These are phyloP conservation scores for Melanotus villosus DNA, from an alignment of 2,888 invertebrate species.

Conservation along the genomic window DNA sequence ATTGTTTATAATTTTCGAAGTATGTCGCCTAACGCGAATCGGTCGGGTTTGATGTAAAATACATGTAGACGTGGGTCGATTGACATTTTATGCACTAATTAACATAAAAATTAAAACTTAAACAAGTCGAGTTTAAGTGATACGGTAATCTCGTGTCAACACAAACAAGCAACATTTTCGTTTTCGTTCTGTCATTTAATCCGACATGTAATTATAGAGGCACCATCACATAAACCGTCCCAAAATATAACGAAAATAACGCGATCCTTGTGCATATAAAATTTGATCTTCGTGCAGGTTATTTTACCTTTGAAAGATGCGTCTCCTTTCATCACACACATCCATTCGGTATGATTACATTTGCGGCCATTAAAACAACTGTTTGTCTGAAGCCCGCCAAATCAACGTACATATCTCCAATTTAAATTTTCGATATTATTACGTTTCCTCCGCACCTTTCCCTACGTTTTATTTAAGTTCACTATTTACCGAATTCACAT, in stretches of 20 bases:
- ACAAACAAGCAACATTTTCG: slow-evolving; percentile 41
- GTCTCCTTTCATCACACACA: slow-evolving; percentile 59
- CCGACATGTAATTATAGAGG: neutral
- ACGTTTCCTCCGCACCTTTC: neutral
- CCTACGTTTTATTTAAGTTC: neutral
- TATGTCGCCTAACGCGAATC: no score
- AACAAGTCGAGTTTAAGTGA: neutral
- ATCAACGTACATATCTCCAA: slow-evolving; percentile 41
- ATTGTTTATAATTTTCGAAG: neutral
- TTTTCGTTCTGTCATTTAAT: slow-evolving; percentile 3
- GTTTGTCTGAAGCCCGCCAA: slow-evolving; percentile 61
- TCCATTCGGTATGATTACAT: slow-evolving; percentile 63
- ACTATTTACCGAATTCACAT: neutral
- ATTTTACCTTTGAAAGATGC: slow-evolving; percentile 55
- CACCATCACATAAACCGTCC: neutral
- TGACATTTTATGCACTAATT: neutral
- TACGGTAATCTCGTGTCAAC: slow-evolving; percentile 35
- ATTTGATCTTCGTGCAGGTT: slow-evolving; percentile 6
- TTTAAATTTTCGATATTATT: slow-evolving; percentile 25
- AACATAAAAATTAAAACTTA: neutral
- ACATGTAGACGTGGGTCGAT: neutral
- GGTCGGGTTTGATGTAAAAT: neutral
- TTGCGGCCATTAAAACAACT: slow-evolving; percentile 66
- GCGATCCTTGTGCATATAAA: neutral
- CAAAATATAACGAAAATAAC: neutral